Base-by-base conservation (phyloP, 1,140 invertebrate genomes). In the Drosophila athabasca region DNA sequence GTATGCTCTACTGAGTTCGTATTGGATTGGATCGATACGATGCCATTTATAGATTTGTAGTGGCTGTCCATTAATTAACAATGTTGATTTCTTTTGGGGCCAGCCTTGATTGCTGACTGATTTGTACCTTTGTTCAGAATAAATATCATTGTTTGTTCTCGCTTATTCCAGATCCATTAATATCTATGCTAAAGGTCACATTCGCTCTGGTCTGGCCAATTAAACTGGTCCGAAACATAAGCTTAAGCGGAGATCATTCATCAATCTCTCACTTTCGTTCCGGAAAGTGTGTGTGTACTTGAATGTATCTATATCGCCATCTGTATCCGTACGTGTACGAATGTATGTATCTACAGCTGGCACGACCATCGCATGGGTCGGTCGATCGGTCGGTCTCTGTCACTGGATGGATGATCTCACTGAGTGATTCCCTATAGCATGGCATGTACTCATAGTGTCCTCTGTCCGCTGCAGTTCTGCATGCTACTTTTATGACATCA, bases 211-310 rank as follows among this genome's bases (percentile, higher is more conserved):
- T 8, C 31, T 3, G 31, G 59, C 61, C 75, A 83, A 83, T 83
- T 83, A 83, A 76, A 73, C 71, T 31, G 64, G 51, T 49, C 46
- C 60, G 76, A 78, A 53, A 69, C 49, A 76, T 51, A 58, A 64
- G 50, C 55, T 31, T 8, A 2, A 8, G 29, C 29, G 61, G 7
- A 75, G 50, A 76, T 64, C 76, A 84, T 84, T 75, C 78, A 85
- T 85, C 82, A 85, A 87, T 85, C 82, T 78, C 69, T 85, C 74
- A 82, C 82, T 85, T 85, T 85, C 83, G 78, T 81, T 70, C 70
- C 60, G 22, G 75, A 69, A 71, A 76, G 17, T 57, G 55, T 57
- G 55, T 57, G 55, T 76, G 55, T 76, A 69, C 71, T 62, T 75
- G 65, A 81, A 81, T 60, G 45, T 76, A 57, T 48, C 22, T 64